Base-by-base conservation (phyloP, 2,888 invertebrate genomes). In the Cepaea hortensis region DNA sequence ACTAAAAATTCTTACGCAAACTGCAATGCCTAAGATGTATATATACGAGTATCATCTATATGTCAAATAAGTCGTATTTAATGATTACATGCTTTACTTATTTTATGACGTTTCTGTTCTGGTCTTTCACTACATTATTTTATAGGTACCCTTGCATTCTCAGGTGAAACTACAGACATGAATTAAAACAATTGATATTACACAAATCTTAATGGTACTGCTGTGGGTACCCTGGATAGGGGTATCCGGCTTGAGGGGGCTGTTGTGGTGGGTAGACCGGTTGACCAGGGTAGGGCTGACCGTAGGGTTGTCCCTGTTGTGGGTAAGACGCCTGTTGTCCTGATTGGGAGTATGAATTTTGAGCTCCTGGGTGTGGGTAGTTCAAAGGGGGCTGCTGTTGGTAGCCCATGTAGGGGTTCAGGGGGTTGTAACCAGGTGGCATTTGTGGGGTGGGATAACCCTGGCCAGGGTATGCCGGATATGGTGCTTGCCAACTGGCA, bases 391-490 rank as follows among this genome's bases (percentile, higher is more conserved):
- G 89, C 20, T 87, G 89, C 6, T 85, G 86, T 20, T 76, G 84
- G 84, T 90, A 89, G 46, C 89, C 88, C 91, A 91, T 92, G 88
- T 92, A 92, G 18, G 92, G 93, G 79, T 92, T 92, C 86, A 91
- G 91, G 0, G 92, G 89, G 87, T 91, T 90, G 80, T 86, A 92
- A 5, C 91, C 91, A 1, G 91, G 90, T 15, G 93, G 92, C 91
- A 92, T 90, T 3, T 90, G 88, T 77, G 90, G 89, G 68, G 88
- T 88, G 13, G 88, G 88, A 88, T 89, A 91, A 15, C 89, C 89
- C 20, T 89, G 87, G 6, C 79, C 82, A n/a, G 88, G 89, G 70
- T 89, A 85, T 80, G 87, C 87, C 11, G 91, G 92, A 85, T 92
- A 92, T 20, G 91, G 90, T 68, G 91, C 86, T 48, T 85, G 85